A percentile compares a stretch with the other conserved stretches of the same genome.
phyloP scores from a whole-genome alignment of 2,797 vertebrate species.

The Tiaroga cobitis region DNA sequence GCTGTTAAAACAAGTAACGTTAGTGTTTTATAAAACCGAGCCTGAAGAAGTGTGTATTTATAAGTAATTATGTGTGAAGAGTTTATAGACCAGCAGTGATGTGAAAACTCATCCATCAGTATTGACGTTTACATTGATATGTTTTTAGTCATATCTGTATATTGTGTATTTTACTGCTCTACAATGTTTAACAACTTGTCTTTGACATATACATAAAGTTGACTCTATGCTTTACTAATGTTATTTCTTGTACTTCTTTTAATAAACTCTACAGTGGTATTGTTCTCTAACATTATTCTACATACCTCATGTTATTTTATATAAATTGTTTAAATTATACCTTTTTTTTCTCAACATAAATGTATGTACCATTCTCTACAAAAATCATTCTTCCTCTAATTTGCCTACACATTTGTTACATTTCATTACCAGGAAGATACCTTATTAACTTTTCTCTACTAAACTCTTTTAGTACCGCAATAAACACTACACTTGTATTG shows the following conservation, averaged over 20 bases:
- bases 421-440: neutral
- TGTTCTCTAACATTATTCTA: too few relatives aligned
- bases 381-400: neutral
- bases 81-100: slow-evolving; percentile 5
- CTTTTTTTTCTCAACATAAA: neutral
- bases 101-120: neutral
- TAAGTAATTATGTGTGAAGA: slow-evolving; percentile 3
- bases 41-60: neutral
- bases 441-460: too few relatives aligned
- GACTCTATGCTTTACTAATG: too few relatives aligned
- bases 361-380: neutral
- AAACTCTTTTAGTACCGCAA: neutral
- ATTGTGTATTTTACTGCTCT: neutral
- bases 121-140: neutral
- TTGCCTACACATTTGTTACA: neutral
- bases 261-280: too few relatives aligned
- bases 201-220: too few relatives aligned
- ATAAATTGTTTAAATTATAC: too few relatives aligned
- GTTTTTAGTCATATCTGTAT: neutral
- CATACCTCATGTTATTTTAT: too few relatives aligned
- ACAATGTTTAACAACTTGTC: neutral
- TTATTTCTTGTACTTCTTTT: neutral
- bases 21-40: neutral
- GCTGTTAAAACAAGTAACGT: neutral
- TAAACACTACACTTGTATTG: neutral